A percentile compares a stretch with the other conserved stretches of the same genome.
phyloP scores from a whole-genome alignment of 2,888 invertebrate genomes.

The Rhogogaster chlorosoma region DNA sequence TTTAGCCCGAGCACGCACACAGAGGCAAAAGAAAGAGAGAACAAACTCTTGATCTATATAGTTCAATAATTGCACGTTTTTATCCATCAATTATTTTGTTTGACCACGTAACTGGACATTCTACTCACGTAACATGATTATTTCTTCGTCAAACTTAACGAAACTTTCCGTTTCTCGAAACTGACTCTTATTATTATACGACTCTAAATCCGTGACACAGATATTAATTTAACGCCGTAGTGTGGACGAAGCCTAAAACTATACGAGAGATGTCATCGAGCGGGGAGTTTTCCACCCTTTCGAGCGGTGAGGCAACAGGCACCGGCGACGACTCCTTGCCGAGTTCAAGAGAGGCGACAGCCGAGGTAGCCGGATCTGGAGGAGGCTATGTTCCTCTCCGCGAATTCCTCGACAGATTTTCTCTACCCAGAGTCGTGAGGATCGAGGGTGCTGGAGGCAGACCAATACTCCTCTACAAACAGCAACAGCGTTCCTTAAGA shows the following conservation, averaged over 20 bases:
- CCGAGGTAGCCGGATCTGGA: constrained; percentile 71
- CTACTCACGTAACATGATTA: constrained; percentile 9
- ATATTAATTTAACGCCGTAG: constrained; percentile 13
- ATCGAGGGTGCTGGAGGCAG: constrained; percentile 76
- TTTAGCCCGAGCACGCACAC: neutral
- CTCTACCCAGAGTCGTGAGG: constrained; percentile 76
- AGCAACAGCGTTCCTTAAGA: constrained; percentile 74
- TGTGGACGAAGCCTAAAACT: constrained; percentile 21
- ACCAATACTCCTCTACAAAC: constrained; percentile 76
- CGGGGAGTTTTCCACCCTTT: constrained; percentile 75
- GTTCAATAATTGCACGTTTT: neutral
- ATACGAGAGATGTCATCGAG: constrained; percentile 70
- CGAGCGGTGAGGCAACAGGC: constrained; percentile 74
- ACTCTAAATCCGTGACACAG: neutral
- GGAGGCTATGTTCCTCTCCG: constrained; percentile 73
- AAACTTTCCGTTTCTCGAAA: neutral
- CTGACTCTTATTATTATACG: neutral
- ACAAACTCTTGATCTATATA: constrained; percentile 16
- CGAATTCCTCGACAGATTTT: constrained; percentile 77
- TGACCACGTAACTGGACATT: neutral
- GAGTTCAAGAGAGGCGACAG: constrained; percentile 74
- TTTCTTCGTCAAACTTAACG: neutral
- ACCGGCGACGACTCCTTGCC: constrained; percentile 74
- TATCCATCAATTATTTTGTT: neutral
- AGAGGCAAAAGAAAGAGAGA: neutral